phyloP scores from a whole-genome alignment of 92 coral and sea anemone species.

The Anthopleura xanthogrammica region DNA sequence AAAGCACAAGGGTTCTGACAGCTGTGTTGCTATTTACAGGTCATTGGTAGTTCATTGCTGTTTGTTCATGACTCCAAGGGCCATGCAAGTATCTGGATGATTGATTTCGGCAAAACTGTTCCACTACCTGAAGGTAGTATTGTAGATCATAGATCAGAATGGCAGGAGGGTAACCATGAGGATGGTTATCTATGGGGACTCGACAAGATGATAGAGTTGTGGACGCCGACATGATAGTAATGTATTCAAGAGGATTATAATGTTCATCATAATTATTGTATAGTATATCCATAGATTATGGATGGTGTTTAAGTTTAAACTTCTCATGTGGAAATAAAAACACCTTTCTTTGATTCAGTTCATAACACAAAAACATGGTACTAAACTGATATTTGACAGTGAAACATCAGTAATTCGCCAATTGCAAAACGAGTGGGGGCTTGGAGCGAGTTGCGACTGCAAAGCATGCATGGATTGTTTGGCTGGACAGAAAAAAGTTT shows the following conservation, averaged over 20 bases:
- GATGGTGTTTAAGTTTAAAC: too few species aligned
- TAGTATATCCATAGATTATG: neutral
- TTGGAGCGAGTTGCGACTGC: too few species aligned
- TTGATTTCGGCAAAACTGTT: slow-evolving; percentile 92
- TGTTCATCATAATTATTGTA: neutral
- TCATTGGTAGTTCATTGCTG: slow-evolving; percentile 89
- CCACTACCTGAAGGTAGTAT: slow-evolving; percentile 64
- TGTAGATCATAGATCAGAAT: slow-evolving; percentile 73
- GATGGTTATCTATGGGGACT: slow-evolving; percentile 98
- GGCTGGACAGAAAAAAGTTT: too few species aligned
- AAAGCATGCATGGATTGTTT: too few species aligned
- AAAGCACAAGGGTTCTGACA: neutral
- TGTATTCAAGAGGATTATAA: neutral
- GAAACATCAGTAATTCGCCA: too few species aligned
- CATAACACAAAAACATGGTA: too few species aligned
- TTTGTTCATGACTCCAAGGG: slow-evolving; percentile 94
- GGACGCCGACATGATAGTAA: slow-evolving; percentile 62
- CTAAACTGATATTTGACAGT: too few species aligned
- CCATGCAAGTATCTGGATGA: slow-evolving; percentile 93
- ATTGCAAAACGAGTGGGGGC: too few species aligned
- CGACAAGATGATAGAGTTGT: slow-evolving; percentile 90
- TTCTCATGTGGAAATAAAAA: too few species aligned
- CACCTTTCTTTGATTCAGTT: too few species aligned
- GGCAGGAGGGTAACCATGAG: slow-evolving; percentile 96
- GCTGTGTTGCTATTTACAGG: slow-evolving; percentile 42